phyloP scores from a whole-genome alignment of 2,113 vertebrate species.

The Petrocephalus zakoni region DNA sequence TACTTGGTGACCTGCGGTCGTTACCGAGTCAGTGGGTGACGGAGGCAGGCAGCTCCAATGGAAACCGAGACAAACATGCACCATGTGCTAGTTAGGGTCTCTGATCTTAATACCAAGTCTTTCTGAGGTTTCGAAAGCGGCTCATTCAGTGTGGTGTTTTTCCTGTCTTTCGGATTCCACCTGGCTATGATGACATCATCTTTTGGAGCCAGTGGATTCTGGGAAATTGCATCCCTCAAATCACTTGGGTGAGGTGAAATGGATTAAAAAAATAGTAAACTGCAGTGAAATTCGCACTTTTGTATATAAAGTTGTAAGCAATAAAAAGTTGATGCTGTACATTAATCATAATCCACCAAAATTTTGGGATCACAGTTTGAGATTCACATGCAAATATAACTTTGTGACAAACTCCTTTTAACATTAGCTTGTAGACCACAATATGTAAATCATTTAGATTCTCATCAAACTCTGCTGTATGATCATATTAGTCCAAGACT shows the following conservation, averaged over 20 bases:
- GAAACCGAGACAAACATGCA: background rate
- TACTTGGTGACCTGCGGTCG: background rate
- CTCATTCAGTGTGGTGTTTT: background rate
- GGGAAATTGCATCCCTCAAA: conserved; percentile 10
- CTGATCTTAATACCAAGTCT: background rate
- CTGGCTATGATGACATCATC: background rate
- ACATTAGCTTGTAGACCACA: background rate
- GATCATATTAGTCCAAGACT: no score
- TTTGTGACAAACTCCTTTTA: background rate
- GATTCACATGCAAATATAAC: background rate
- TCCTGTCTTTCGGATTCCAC: background rate
- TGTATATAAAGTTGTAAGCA: conserved; percentile 43
- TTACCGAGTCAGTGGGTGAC: background rate
- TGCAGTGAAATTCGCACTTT: conserved; percentile 23
- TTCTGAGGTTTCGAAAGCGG: background rate
- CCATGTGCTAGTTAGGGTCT: background rate
- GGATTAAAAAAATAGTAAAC: conserved; percentile 22
- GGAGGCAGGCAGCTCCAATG: background rate
- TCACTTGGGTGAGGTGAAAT: conserved; percentile 24
- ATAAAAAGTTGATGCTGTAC: conserved; percentile 42
- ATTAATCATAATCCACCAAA: conserved; percentile 17
- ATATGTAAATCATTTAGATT: background rate
- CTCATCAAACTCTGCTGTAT: no score
- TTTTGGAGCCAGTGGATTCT: background rate
- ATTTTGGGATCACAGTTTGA: background rate